A percentile compares a stretch with the other conserved stretches of the same genome.
phyloP scores from a whole-genome alignment of 2,113 vertebrate genomes.

The Tichodroma muraria region DNA sequence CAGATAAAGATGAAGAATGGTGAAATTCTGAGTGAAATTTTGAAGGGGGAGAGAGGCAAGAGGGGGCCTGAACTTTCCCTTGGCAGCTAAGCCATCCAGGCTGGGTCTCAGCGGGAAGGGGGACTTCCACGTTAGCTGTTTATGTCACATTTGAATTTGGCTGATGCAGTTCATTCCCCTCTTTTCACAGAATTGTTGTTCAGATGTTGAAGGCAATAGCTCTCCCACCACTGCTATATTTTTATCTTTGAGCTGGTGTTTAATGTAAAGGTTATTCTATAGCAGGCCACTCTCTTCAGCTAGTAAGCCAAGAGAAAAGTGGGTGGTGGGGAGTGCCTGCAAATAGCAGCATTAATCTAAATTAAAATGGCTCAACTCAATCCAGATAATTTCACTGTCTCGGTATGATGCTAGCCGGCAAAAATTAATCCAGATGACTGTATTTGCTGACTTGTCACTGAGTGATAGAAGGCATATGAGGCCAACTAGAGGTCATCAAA shows the following conservation, averaged over 20 bases:
- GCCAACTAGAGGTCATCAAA: conserved; percentile 23
- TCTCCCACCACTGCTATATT: not conserved
- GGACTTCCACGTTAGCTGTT: not conserved
- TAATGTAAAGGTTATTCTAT: not conserved
- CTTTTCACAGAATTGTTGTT: not conserved
- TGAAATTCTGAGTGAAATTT: not conserved
- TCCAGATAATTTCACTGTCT: not conserved
- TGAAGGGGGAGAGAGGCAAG: not conserved
- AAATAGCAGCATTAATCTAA: not conserved
- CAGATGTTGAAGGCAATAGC: not conserved
- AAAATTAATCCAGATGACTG: not conserved
- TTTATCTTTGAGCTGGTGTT: not conserved
- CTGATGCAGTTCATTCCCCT: not conserved
- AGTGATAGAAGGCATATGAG: conserved; percentile 31
- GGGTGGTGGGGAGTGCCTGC: not conserved
- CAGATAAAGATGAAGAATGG: not conserved
- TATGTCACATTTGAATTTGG: not conserved
- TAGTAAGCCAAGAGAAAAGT: not conserved
- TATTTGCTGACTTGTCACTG: conserved; percentile 11
- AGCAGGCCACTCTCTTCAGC: not conserved
- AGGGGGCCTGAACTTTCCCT: not conserved
- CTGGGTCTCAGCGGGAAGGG: not conserved
- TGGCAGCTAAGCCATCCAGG: not conserved
- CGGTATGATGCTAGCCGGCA: not conserved
- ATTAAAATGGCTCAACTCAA: not conserved